A percentile compares a stretch with the other conserved stretches of the same genome.
These are phyloP conservation scores for Callospermophilus lateralis DNA, from an alignment of 2,113 vertebrate species.

Conservation along the genomic window DNA sequence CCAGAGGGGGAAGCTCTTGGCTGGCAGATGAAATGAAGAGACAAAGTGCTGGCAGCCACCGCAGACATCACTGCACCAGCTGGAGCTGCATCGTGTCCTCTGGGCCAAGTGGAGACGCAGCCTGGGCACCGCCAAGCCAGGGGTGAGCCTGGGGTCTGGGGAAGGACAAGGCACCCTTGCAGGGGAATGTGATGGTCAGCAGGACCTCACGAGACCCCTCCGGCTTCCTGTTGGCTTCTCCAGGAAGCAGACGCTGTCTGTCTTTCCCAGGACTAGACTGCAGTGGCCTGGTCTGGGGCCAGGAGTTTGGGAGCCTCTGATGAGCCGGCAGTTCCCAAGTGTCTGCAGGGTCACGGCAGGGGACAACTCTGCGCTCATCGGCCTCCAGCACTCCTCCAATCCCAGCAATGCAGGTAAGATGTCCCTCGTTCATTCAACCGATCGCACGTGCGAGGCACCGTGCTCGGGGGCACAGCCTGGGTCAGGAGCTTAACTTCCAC, in stretches of 20 bases:
- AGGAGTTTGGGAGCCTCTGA: conserved; percentile 17
- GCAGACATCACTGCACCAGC: conserved; percentile 73
- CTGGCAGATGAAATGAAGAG: conserved; percentile 79
- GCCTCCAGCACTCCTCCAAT: neutral
- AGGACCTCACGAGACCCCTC: conserved; percentile 26
- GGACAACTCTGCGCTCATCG: neutral
- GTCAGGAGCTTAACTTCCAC: neutral
- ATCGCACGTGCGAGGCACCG: neutral
- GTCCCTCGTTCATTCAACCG: neutral
- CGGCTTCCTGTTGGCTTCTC: neutral
- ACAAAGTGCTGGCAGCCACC: conserved; percentile 80
- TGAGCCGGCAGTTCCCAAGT: conserved; percentile 22
- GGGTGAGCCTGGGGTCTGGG: neutral
- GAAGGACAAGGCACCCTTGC: conserved; percentile 60
- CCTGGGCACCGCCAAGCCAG: neutral
- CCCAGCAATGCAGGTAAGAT: conserved; percentile 38
- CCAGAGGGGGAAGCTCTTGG: conserved; percentile 42
- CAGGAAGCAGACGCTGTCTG: neutral
- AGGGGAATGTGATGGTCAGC: conserved; percentile 32
- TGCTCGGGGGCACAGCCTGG: neutral
- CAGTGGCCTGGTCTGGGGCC: conserved; percentile 50
- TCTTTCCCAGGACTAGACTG: neutral
- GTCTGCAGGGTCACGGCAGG: conserved; percentile 16
- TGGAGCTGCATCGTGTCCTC: conserved; percentile 50
- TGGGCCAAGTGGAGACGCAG: neutral